Conservation (phyloP, 2,888 invertebrate species). For the Polietes domitor region DNA sequence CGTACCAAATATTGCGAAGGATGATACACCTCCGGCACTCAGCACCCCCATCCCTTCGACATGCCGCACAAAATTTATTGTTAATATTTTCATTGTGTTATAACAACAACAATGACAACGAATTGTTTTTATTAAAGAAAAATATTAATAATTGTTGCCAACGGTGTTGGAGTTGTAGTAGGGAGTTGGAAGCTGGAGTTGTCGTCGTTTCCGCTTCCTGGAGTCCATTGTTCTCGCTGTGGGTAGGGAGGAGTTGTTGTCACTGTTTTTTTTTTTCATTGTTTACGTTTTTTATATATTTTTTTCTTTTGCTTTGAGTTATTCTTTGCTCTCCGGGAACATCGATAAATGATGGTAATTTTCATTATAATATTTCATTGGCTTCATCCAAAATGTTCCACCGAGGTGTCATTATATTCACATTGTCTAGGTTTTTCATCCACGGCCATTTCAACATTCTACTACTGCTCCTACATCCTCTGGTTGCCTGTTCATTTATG, state of each 20-base stretch:
- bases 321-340: neutral
- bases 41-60: no score
- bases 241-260: neutral
- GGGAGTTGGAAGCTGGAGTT: neutral
- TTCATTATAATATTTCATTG: neutral
- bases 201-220: neutral
- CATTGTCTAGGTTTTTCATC: neutral
- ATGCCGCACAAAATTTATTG: neutral
- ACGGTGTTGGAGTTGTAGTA: neutral
- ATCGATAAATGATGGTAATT: neutral
- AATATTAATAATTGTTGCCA: neutral
- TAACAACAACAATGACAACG: neutral
- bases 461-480: neutral
- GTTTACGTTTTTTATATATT: no score
- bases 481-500: neutral
- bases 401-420: neutral
- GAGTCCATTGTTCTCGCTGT: neutral
- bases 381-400: neutral
- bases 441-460: neutral
- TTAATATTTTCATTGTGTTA: neutral
- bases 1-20: neutral
- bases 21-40: neutral
- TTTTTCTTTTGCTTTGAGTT: no score
- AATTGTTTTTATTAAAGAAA: neutral
- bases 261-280: neutral